Conservation (phyloP, 1,140 invertebrate genomes). For the Brachionus koreanus region DNA sequence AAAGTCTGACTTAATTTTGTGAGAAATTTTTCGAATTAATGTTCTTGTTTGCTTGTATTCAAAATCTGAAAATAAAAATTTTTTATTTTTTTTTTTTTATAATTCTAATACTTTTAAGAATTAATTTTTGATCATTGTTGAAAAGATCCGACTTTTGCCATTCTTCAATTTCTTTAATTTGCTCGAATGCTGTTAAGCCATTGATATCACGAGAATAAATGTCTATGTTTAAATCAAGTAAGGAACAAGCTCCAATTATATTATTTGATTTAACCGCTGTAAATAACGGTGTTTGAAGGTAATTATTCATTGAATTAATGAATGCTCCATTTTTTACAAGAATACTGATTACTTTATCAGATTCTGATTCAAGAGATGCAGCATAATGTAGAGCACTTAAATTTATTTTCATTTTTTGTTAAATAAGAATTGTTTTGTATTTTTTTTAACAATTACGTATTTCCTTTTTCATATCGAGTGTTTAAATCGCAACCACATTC, state of each 20-base stretch:
- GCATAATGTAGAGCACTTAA: neutral
- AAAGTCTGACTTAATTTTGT: constrained; percentile 7
- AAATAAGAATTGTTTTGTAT: neutral
- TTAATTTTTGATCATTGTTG: constrained; percentile 48
- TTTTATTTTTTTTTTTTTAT: neutral
- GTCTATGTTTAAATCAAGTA: neutral
- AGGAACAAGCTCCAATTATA: constrained; percentile 51
- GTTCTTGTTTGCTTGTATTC: constrained; percentile 19
- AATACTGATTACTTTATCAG: constrained; percentile 48
- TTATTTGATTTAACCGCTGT: constrained; percentile 54
- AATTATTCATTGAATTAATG: constrained; percentile 51
- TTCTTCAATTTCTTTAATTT: constrained; percentile 55
- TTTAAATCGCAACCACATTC: neutral
- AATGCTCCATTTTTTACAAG: constrained; percentile 51
- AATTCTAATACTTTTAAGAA: constrained; percentile 1
- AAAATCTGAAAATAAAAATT: neutral
- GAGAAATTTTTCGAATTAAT: constrained; percentile 12
- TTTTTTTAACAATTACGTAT: constrained; percentile 48
- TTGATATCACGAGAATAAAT: constrained; percentile 13
- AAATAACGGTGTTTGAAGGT: constrained; percentile 53
- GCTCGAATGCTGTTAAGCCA: constrained; percentile 56
- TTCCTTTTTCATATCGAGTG: constrained; percentile 50
- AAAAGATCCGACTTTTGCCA: constrained; percentile 57
- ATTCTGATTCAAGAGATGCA: neutral
- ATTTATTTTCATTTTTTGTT: no score